phyloP scores from a whole-genome alignment of 1,140 invertebrate species.

The Cydia pomonella region DNA sequence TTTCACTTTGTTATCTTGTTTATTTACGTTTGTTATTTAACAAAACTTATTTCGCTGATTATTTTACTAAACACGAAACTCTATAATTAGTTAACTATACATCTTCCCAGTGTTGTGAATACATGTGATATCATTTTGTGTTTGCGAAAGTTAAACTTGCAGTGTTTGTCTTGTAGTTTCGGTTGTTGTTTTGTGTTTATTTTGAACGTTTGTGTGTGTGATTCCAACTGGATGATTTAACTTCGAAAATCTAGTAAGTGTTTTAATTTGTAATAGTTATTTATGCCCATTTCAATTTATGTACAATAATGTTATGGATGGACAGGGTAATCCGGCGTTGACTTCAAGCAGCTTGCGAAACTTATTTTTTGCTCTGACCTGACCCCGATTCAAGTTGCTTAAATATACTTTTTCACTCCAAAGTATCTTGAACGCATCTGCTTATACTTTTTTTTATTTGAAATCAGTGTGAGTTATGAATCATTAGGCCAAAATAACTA shows the following conservation, averaged over 20 bases:
- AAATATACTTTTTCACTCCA: constrained; percentile 9
- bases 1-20: constrained; percentile 44
- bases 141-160: constrained; percentile 21
- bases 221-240: constrained; percentile 2
- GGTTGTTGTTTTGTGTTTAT: constrained; percentile 28
- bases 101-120: constrained; percentile 20
- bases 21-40: constrained; percentile 54
- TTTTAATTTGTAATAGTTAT: neutral
- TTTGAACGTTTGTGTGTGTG: constrained; percentile 16
- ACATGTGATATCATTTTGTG: constrained; percentile 13
- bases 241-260: neutral
- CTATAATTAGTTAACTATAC: too few species aligned
- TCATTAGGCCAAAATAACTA: neutral
- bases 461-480: neutral
- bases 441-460: neutral
- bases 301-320: constrained; percentile 4
- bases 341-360: constrained; percentile 38
- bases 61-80: neutral
- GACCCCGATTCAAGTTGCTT: constrained; percentile 40
- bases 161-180: constrained; percentile 4
- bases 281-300: too few species aligned
- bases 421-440: constrained; percentile 4
- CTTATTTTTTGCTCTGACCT: constrained; percentile 39
- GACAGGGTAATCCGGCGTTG: constrained; percentile 6
- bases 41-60: constrained; percentile 37